A percentile compares a stretch with the other conserved stretches of the same genome.
These are phyloP conservation scores for Apostichopus japonicus DNA, from an alignment of 35 echinoderm and acorn worm genomes.

Conservation along the genomic window DNA sequence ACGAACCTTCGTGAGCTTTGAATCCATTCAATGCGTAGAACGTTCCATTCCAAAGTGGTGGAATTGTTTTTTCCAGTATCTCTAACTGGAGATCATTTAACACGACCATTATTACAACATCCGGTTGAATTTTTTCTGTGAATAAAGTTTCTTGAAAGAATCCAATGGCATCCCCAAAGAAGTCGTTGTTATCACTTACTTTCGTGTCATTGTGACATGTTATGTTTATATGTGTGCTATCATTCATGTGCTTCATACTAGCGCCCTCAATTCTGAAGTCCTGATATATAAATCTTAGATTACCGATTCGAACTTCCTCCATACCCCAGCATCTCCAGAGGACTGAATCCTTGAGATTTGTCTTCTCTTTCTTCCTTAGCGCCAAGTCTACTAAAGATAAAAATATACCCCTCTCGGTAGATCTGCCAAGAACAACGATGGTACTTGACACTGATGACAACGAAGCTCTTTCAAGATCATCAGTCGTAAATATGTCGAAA, in stretches of 20 bases:
- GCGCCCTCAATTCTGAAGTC: background rate
- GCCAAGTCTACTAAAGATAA: background rate
- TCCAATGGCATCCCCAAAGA: background rate
- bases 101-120: background rate
- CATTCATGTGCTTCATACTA: too few species aligned
- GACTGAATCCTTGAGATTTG: background rate
- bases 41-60: background rate
- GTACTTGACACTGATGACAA: background rate
- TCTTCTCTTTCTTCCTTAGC: background rate
- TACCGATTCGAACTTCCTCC: background rate
- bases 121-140: background rate
- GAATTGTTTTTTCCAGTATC: background rate
- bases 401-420: too few species aligned
- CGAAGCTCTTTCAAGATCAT: background rate
- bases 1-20: background rate
- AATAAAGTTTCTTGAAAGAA: background rate
- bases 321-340: background rate
- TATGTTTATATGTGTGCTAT: background rate
- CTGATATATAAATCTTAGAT: background rate
- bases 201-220: background rate
- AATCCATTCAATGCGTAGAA: background rate
- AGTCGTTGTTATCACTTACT: background rate
- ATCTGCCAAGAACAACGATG: background rate
- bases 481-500: conserved; percentile 19
- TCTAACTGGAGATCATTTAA: background rate